Percentiles rank a stretch among this genome's conserved stretches.
phyloP scores from a whole-genome alignment of 2,113 vertebrate genomes.

The Oreochromis aureus region DNA sequence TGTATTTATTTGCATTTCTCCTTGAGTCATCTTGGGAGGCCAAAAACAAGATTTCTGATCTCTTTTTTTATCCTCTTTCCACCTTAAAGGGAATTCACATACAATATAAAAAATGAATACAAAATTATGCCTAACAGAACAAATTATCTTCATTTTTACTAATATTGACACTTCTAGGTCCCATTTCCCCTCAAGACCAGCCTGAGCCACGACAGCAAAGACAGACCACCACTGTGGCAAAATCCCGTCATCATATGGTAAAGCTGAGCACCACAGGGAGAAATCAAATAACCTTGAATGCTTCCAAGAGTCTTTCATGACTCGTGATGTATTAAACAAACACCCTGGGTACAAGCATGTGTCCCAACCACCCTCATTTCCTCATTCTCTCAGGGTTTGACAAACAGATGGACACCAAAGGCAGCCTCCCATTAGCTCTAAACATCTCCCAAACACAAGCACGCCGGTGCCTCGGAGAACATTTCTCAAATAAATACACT shows the following conservation, averaged over 20 bases:
- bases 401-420: slow-evolving; percentile 45
- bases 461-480: neutral
- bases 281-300: slow-evolving; percentile 40
- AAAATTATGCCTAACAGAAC: neutral
- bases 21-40: slow-evolving; percentile 44
- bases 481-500: slow-evolving; percentile 34
- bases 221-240: slow-evolving; percentile 40
- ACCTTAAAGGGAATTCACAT: neutral
- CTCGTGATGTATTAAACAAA: slow-evolving; percentile 47
- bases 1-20: slow-evolving; percentile 54
- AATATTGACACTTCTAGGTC: neutral
- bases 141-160: neutral
- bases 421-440: slow-evolving; percentile 5
- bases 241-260: slow-evolving; percentile 14
- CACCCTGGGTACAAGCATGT: slow-evolving; percentile 5
- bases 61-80: neutral
- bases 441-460: neutral
- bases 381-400: slow-evolving; percentile 27
- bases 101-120: neutral
- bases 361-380: slow-evolving; percentile 36
- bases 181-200: neutral
- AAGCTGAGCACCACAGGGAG: neutral
- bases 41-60: neutral
- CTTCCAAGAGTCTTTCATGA: slow-evolving; percentile 24
- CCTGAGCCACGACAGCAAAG: neutral